Conservation (phyloP, 2,888 invertebrate genomes). For the Cantharis lateralis region DNA sequence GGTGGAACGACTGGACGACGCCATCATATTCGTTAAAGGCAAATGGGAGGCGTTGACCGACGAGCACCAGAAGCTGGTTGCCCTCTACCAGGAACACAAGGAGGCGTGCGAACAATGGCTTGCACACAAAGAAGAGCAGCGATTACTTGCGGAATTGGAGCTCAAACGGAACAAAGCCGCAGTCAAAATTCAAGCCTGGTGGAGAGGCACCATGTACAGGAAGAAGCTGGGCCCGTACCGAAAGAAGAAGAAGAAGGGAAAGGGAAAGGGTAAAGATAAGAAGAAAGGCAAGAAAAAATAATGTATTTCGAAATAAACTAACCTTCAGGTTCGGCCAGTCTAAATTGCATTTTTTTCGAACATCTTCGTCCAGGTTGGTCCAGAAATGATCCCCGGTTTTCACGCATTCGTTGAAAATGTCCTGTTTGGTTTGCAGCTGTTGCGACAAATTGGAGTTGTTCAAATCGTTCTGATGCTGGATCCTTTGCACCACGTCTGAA, state of each 20-base stretch:
- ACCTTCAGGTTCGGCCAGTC: slow-evolving; percentile 43
- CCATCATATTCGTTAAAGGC: slow-evolving; percentile 38
- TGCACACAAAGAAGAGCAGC: slow-evolving; percentile 35
- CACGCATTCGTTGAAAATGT: slow-evolving; percentile 40
- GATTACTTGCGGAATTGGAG: slow-evolving; percentile 25
- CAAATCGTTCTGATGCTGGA: slow-evolving; percentile 44
- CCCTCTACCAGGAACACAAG: slow-evolving; percentile 35
- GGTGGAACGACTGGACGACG: slow-evolving; percentile 40
- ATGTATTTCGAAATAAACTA: slow-evolving; percentile 5
- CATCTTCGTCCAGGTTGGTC: slow-evolving; percentile 44
- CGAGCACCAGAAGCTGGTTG: slow-evolving; percentile 29
- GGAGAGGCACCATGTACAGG: slow-evolving; percentile 44
- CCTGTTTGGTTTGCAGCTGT: slow-evolving; percentile 38
- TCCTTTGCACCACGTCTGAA: slow-evolving; percentile 39
- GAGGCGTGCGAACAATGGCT: slow-evolving; percentile 43
- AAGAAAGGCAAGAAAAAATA: slow-evolving; percentile 9
- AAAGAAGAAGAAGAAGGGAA: slow-evolving; percentile 33
- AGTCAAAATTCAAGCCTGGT: slow-evolving; percentile 47
- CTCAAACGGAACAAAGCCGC: slow-evolving; percentile 35
- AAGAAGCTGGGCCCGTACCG: slow-evolving; percentile 40
- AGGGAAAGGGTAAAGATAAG: slow-evolving; percentile 21
- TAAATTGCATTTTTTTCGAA: slow-evolving; percentile 30
- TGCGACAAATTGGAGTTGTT: slow-evolving; percentile 41
- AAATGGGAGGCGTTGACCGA: slow-evolving; percentile 39
- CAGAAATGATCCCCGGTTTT: slow-evolving; percentile 44